Evolutionary conservation across 2,888 invertebrate species (phyloP).

Genomic region (Dexiosoma caninum): DNA sequence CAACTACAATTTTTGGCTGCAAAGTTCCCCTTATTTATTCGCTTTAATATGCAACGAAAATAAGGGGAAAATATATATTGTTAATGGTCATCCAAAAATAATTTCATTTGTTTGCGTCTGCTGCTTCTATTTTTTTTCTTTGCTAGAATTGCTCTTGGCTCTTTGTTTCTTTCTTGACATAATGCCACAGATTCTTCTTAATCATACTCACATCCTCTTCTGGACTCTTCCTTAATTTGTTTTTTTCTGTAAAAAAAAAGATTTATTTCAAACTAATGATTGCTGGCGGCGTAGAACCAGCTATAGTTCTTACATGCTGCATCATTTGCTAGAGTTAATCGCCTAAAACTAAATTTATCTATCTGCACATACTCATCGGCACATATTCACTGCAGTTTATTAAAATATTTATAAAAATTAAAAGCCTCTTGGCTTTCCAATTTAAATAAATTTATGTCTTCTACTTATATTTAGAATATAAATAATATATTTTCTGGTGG

Average conservation of each 20-base stretch:
- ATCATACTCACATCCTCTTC: conserved; percentile 22
- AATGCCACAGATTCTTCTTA: background rate
- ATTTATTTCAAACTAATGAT: conserved; percentile 6
- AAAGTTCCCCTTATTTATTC: too few relatives aligned
- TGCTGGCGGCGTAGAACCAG: background rate
- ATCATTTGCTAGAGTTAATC: background rate
- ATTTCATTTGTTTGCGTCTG: too few relatives aligned
- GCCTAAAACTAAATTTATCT: background rate
- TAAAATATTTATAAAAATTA: background rate
- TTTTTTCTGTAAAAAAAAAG: background rate
- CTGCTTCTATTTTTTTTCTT: too few relatives aligned
- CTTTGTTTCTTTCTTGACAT: conserved; percentile 7
- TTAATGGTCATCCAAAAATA: too few relatives aligned
- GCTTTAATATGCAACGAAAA: too few relatives aligned
- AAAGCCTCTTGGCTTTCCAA: conserved; percentile 29
- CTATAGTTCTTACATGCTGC: background rate
- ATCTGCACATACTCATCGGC: background rate
- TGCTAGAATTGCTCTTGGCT: background rate
- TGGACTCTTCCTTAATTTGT: background rate
- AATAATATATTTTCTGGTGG: conserved; percentile 34
- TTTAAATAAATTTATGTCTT: conserved; percentile 35
- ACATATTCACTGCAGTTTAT: conserved; percentile 5
- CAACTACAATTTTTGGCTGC: too few relatives aligned
- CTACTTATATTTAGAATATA: background rate
- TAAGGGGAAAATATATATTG: too few relatives aligned